Conservation (phyloP, 2,888 invertebrate genomes). For the Ariolimax columbianus region DNA sequence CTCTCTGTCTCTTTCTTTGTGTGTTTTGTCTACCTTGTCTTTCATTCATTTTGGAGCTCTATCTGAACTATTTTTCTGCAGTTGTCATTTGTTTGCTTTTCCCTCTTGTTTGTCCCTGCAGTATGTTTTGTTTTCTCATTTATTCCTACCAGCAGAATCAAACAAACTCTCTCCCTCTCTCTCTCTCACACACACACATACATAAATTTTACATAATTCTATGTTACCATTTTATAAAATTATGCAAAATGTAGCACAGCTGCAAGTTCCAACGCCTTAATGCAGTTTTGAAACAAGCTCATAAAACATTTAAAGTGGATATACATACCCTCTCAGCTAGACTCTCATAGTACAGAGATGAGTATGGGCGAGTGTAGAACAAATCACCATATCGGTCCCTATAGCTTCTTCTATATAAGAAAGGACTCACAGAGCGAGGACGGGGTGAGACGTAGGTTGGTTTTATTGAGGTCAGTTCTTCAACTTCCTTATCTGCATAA, state of each 20-base stretch:
- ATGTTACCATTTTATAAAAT: too few relatives aligned
- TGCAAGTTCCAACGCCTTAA: background rate
- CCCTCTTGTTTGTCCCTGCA: too few relatives aligned
- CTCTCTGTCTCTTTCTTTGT: too few relatives aligned
- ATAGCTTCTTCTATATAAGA: conserved; percentile 61
- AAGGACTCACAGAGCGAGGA: conserved; percentile 66
- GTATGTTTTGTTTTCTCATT: too few relatives aligned
- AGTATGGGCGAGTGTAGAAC: conserved; percentile 29
- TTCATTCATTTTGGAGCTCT: too few relatives aligned
- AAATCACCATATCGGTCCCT: conserved; percentile 54
- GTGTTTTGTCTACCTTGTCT: too few relatives aligned
- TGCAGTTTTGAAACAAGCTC: background rate
- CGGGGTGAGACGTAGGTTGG: conserved; percentile 53
- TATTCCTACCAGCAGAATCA: too few relatives aligned
- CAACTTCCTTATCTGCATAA: conserved; percentile 68
- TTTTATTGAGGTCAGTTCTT: conserved; percentile 62
- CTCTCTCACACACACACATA: too few relatives aligned
- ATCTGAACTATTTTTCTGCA: too few relatives aligned
- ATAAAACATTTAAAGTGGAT: background rate
- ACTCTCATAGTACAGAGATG: conserved; percentile 41
- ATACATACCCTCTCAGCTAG: conserved; percentile 50
- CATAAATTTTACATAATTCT: too few relatives aligned
- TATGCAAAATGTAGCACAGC: background rate
- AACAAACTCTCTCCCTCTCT: too few relatives aligned
- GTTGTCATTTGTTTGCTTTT: too few relatives aligned